A percentile compares a stretch with the other conserved stretches of the same genome.
phyloP scores from a whole-genome alignment of 2,888 invertebrate species.

The Germaria angustata region DNA sequence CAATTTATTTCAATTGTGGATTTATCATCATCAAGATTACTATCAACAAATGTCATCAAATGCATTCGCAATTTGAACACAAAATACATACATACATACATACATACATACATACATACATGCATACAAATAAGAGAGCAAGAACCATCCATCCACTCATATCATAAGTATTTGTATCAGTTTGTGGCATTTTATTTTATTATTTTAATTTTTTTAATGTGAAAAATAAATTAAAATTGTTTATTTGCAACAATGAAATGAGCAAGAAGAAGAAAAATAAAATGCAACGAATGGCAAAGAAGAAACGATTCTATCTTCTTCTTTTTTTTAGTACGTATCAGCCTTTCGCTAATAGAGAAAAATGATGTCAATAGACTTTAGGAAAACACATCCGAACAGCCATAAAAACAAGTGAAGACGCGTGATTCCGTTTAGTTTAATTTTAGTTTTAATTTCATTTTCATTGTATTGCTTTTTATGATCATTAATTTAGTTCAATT shows the following conservation, averaged over 20 bases:
- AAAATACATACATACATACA: neutral
- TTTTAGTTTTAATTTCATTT: slow-evolving; percentile 53
- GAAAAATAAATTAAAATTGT: slow-evolving; percentile 57
- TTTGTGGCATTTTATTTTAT: neutral
- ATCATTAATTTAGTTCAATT: neutral
- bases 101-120: neutral
- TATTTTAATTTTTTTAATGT: slow-evolving; percentile 15
- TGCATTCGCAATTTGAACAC: slow-evolving; percentile 29
- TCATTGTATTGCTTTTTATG: slow-evolving; percentile 9
- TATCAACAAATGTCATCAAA: slow-evolving; percentile 18
- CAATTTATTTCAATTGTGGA: slow-evolving; percentile 1
- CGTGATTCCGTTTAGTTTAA: slow-evolving; percentile 49
- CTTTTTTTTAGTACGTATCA: neutral
- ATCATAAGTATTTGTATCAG: neutral
- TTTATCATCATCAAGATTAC: neutral
- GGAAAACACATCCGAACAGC: neutral
- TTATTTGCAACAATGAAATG: slow-evolving; percentile 20
- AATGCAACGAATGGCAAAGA: neutral
- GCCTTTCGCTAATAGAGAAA: slow-evolving; percentile 42
- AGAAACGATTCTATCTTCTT: slow-evolving; percentile 1
- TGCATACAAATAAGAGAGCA: neutral
- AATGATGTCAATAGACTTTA: slow-evolving; percentile 59
- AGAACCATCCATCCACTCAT: neutral
- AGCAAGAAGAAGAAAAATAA: neutral
- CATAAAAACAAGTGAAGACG: slow-evolving; percentile 14